Base-by-base conservation (phyloP, 2,888 invertebrate genomes). In the Heliconius ethilla region DNA sequence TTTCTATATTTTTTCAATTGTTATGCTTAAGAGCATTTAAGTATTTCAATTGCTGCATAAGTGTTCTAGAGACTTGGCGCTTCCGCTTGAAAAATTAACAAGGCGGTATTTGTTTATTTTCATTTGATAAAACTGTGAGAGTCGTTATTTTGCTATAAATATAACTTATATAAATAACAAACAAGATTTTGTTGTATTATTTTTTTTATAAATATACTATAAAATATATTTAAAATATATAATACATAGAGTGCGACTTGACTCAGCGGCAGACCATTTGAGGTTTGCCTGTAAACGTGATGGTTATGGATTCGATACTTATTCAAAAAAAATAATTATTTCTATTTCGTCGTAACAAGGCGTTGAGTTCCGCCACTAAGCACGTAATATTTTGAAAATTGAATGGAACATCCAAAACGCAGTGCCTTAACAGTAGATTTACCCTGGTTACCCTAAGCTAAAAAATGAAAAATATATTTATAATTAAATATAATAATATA, bases 81-180 rank as follows among this genome's bases (percentile, higher is more conserved):
- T 37, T 55, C 33, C 59, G 72, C 72, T 72, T 72, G 55, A 25
- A 72, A 59, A 33, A 72, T 59, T 37, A 72, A 72, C 59, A 59
- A 55, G 72, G 37, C 33, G 59, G 59, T 72, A 72, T 72, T 72
- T 72, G 72, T 59, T 72, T 37, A 33, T 72, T 72, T 59, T 33
- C 33, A 33, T 37, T 59, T 59, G 59, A 33, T 37, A 33, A 29
- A 29, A 59, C 40, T 59, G 33, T 59, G n/a, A 33, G 70, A 33
- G 70, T 33, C 29, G 9, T 72, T 72, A 72, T 72, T 72, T 59
- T 72, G 11, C n/a, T 40, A 33, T 33, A 6, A 67, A n/a, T 11
- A 27, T 70, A 70, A 33, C 29, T 27, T 55, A 55, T 27, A 70
- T 45, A 45, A 70, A 40, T 45, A 70, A 25, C 5, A 62, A 13